Conservation (phyloP, 2,113 vertebrate genomes). For the Cisticola juncidis region DNA sequence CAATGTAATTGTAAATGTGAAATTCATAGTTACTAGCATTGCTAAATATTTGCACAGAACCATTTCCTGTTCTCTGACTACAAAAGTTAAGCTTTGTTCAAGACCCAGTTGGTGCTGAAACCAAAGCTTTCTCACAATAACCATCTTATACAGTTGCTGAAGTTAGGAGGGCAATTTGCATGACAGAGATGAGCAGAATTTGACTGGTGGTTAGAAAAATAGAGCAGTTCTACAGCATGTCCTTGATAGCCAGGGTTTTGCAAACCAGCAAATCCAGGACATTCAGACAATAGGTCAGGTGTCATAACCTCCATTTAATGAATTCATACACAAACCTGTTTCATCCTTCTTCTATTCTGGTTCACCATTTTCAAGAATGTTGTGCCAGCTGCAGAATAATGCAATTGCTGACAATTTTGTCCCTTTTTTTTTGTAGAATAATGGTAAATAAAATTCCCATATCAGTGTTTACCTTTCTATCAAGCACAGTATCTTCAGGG, state of each 20-base stretch:
- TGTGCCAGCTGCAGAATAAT: neutral
- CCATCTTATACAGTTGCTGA: neutral
- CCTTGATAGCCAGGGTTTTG: neutral
- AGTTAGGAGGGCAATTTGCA: neutral
- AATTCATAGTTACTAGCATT: constrained; percentile 60
- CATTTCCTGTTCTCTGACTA: constrained; percentile 64
- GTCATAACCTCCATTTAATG: neutral
- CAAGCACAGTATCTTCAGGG: neutral
- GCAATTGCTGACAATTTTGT: neutral
- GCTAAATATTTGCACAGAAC: constrained; percentile 73
- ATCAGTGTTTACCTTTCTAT: neutral
- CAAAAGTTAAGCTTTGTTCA: constrained; percentile 57
- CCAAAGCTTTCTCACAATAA: neutral
- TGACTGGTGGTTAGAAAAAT: neutral
- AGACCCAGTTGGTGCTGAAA: neutral
- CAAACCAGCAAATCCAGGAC: neutral
- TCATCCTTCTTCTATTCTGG: neutral
- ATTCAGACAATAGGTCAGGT: neutral
- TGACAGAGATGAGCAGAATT: neutral
- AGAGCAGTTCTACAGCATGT: neutral
- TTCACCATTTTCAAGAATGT: neutral
- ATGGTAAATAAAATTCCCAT: neutral
- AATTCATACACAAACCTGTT: neutral
- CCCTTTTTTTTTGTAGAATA: neutral
- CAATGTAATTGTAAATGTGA: constrained; percentile 60